Base-by-base conservation (phyloP, 2,888 invertebrate species). In the Chironomus riparius region DNA sequence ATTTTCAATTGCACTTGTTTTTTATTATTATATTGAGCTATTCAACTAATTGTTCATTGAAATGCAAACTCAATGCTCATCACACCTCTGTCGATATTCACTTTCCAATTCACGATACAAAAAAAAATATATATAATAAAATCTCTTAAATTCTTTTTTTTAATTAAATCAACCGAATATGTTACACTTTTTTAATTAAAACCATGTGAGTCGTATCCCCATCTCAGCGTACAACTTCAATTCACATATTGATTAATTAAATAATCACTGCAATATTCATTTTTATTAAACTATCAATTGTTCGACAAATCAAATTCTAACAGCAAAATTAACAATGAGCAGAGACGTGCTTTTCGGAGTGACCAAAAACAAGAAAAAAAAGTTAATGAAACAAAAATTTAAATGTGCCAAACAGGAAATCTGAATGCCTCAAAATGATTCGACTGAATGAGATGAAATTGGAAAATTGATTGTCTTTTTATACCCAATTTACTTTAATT, bases 401-500 rank as follows among this genome's bases (percentile, higher is more conserved):
- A 21, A 65, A 65, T 65, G 62, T 65, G 50, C 21, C 13, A 65
- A 61, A 74, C 65, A 68, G 62, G 74, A 74, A 68, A 74, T 68
- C 74, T 74, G 69, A 62, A 68, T 62, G 69, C 47, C 28, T 69
- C 76, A 69, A 76, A 68, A 69, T 69, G 69, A 48, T 47, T 56
- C 69, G 21, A 68, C 50, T 13, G 48, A 76, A 68, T 76, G 76
- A 69, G 56, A 69, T 69, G 74, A 76, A 68, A 76, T 76, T 68
- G 68, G 38, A 50, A 48, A 68, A 48, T 76, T 76, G 68, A 76
- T 76, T 76, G 76, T 56, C 56, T 76, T 69, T 76, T 76, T 76
- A 76, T 76, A 76, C 56, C 15, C 76, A 76, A 76, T 76, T 76
- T 76, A 76, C 7, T 7, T 70, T 71, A 76, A 76, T 70, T 76